phyloP scores from a whole-genome alignment of 2,797 vertebrate genomes.

The Molossus molossus region DNA sequence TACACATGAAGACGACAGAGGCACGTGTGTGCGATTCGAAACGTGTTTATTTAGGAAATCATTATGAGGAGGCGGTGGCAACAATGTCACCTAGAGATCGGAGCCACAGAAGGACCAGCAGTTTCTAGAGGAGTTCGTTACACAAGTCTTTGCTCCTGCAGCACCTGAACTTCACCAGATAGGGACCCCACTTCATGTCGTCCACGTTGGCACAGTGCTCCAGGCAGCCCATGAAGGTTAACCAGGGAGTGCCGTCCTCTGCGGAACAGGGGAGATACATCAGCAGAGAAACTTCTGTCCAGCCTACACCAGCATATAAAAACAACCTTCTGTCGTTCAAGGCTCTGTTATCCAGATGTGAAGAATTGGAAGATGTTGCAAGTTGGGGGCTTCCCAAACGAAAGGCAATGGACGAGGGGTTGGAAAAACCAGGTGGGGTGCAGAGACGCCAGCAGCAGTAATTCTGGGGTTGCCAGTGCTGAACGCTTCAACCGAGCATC shows the following conservation, averaged over 20 bases:
- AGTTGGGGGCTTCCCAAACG: background rate
- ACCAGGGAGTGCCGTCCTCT: constrained; percentile 56
- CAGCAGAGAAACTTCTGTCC: background rate
- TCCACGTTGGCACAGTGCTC: constrained; percentile 78
- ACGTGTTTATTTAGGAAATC: background rate
- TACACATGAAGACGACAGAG: background rate
- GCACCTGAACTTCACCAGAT: constrained; percentile 67
- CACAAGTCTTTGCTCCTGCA: constrained; percentile 72
- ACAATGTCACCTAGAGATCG: background rate
- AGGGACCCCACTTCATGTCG: constrained; percentile 46
- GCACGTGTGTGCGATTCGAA: background rate
- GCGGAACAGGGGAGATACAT: background rate
- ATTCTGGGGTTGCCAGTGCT: background rate
- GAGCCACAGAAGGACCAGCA: background rate
- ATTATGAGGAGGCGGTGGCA: background rate
- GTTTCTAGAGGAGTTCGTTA: constrained; percentile 43
- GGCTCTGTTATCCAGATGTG: background rate
- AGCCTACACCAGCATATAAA: background rate
- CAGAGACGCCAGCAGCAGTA: background rate
- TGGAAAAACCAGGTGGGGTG: background rate
- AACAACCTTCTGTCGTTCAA: background rate
- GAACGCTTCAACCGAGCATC: background rate
- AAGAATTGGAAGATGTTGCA: background rate
- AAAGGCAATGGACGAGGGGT: background rate
- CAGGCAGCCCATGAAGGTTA: constrained; percentile 75